A percentile compares a stretch with the other conserved stretches of the same genome.
phyloP scores from a whole-genome alignment of 1,140 invertebrate genomes.

The Drosophila baimaii region DNA sequence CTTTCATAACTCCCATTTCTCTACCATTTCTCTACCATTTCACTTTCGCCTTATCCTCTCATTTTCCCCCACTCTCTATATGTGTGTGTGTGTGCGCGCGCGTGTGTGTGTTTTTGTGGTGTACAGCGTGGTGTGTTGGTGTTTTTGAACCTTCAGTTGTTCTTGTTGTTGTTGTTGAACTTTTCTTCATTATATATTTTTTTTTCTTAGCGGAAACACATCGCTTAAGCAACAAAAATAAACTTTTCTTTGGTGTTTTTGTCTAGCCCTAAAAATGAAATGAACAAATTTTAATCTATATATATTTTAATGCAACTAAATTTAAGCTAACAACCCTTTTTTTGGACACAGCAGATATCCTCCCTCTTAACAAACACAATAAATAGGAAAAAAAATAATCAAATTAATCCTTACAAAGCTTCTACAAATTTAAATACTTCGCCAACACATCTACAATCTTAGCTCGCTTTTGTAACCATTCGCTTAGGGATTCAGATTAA shows the following conservation, averaged over 20 bases:
- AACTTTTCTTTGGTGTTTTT: conserved; percentile 51
- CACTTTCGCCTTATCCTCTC: conserved; percentile 15
- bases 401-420: not conserved
- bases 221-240: conserved; percentile 7
- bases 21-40: conserved; percentile 20
- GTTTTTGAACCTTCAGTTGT: conserved; percentile 17
- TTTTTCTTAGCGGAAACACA: conserved; percentile 23
- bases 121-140: conserved; percentile 32
- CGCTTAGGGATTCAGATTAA: not conserved
- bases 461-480: conserved; percentile 29
- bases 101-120: conserved; percentile 13
- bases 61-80: conserved; percentile 7
- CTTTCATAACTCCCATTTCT: not conserved
- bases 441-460: conserved; percentile 5
- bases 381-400: not conserved
- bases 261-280: conserved; percentile 16
- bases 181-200: conserved; percentile 7
- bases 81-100: conserved; percentile 17
- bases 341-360: conserved; percentile 63
- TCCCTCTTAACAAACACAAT: not conserved
- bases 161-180: conserved; percentile 18
- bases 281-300: conserved; percentile 42
- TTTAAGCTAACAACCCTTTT: conserved; percentile 74
- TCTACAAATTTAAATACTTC: not conserved
- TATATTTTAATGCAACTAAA: conserved; percentile 56